phyloP scores from a whole-genome alignment of 1,140 invertebrate genomes.

The Latrodectus geometricus region DNA sequence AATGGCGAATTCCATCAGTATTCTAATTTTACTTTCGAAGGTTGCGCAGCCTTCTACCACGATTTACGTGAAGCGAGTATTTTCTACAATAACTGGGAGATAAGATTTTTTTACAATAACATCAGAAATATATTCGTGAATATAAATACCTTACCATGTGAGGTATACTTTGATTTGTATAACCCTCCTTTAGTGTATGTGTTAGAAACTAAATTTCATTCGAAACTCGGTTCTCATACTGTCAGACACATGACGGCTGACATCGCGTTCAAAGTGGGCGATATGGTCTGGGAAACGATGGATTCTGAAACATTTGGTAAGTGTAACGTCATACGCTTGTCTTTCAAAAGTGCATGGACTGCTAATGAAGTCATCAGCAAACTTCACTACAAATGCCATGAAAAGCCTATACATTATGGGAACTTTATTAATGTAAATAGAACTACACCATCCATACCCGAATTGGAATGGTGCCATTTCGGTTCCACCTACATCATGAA shows the following conservation, averaged over 20 bases:
- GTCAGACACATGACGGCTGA: too few species aligned
- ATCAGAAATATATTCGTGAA: constrained; percentile 46
- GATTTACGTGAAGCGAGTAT: constrained; percentile 22
- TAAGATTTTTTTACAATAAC: constrained; percentile 27
- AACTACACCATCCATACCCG: not conserved
- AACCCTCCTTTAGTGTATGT: constrained; percentile 37
- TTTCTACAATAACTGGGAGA: not conserved
- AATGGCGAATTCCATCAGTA: not conserved
- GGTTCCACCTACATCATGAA: constrained; percentile 32
- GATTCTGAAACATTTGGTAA: constrained; percentile 23
- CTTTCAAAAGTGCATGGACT: not conserved
- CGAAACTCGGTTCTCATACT: too few species aligned
- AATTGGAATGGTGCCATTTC: constrained; percentile 8
- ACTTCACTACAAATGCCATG: constrained; percentile 22
- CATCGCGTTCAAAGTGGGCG: too few species aligned
- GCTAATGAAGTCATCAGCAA: constrained; percentile 34
- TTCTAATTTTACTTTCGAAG: not conserved
- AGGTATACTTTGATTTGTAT: constrained; percentile 54
- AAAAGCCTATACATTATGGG: constrained; percentile 39
- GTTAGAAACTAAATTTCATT: not conserved
- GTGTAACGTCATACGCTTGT: constrained; percentile 29
- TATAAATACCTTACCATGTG: not conserved
- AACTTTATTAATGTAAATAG: not conserved
- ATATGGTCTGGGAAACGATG: not conserved
- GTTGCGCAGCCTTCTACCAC: constrained; percentile 25